phyloP scores from a whole-genome alignment of 2,113 vertebrate genomes.

The Meleagris gallopavo region DNA sequence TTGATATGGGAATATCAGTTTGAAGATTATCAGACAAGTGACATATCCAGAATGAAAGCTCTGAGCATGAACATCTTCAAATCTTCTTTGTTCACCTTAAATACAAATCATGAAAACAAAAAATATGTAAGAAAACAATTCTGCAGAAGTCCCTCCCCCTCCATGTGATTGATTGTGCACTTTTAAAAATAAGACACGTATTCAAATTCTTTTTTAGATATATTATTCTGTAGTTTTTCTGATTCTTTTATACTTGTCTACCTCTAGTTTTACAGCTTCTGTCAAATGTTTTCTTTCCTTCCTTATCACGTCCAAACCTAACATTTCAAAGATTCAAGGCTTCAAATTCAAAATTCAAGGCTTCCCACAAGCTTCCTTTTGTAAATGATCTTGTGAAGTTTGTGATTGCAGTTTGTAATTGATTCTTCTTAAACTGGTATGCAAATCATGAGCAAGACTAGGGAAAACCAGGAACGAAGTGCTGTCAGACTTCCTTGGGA shows the following conservation, averaged over 20 bases:
- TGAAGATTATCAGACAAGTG: neutral
- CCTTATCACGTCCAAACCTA: neutral
- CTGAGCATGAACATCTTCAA: neutral
- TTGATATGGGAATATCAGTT: neutral
- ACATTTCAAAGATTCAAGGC: neutral
- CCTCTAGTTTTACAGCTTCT: neutral
- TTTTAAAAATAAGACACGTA: neutral
- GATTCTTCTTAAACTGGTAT: neutral
- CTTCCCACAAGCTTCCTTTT: neutral
- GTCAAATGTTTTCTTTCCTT: neutral
- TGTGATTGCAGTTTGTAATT: neutral
- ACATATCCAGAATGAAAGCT: neutral
- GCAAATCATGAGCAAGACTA: neutral
- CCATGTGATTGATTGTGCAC: neutral
- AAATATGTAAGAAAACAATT: neutral
- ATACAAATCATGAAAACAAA: no score
- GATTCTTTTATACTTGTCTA: neutral
- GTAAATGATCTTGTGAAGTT: neutral
- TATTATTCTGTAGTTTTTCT: neutral
- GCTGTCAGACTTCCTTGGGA: neutral
- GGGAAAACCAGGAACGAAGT: neutral
- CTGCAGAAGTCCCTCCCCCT: no score
- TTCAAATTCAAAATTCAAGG: neutral
- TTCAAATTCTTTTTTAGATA: neutral
- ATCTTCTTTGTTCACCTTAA: neutral